These are phyloP conservation scores for Cricetomys ansorgei DNA, from an alignment of 2,113 vertebrate species.

Conservation along the genomic window DNA sequence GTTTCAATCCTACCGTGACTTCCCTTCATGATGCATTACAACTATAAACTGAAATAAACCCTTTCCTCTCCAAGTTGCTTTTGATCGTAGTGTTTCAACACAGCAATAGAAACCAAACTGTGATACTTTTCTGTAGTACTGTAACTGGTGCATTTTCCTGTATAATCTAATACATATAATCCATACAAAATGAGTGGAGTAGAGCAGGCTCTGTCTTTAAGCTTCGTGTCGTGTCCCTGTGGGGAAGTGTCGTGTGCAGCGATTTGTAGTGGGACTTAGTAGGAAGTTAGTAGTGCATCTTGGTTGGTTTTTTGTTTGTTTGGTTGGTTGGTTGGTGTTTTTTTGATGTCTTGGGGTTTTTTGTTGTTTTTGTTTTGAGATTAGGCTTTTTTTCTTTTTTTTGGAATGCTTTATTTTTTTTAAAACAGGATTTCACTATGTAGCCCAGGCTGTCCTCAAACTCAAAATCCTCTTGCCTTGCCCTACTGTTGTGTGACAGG, in stretches of 20 bases:
- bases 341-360: background rate
- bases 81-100: background rate
- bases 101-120: background rate
- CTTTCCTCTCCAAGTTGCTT: background rate
- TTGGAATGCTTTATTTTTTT: background rate
- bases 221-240: background rate
- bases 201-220: background rate
- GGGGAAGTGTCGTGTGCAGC: background rate
- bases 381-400: background rate
- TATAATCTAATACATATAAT: background rate
- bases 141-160: background rate
- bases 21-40: background rate
- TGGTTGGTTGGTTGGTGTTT: background rate
- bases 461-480: background rate
- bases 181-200: background rate
- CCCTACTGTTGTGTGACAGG: background rate
- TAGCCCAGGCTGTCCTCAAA: background rate
- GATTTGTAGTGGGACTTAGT: background rate
- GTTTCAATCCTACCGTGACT: background rate
- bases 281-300: background rate
- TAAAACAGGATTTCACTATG: background rate
- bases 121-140: background rate
- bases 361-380: background rate
- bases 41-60: background rate
- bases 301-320: too few species aligned